These are phyloP conservation scores for Tetragonula carbonaria DNA, from an alignment of 2,888 invertebrate species.

Conservation along the genomic window DNA sequence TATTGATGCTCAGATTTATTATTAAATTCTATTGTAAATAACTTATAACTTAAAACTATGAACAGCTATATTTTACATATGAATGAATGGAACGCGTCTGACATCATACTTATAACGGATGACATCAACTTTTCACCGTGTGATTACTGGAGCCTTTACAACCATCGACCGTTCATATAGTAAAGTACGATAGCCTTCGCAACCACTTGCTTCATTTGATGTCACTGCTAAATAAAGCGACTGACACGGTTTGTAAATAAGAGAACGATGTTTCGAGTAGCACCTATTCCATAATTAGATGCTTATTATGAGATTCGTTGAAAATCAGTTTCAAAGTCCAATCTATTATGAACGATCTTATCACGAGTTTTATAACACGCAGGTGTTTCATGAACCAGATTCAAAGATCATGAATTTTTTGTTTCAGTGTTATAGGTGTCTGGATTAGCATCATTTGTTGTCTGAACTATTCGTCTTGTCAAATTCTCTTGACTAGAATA, in stretches of 20 bases:
- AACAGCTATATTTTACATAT: constrained; percentile 64
- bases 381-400: background rate
- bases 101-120: constrained; percentile 75
- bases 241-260: constrained; percentile 72
- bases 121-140: constrained; percentile 62
- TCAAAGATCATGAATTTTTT: background rate
- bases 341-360: constrained; percentile 20
- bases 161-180: constrained; percentile 42
- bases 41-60: constrained; percentile 43
- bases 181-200: constrained; percentile 69
- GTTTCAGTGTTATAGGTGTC: background rate
- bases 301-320: constrained; percentile 43
- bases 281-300: constrained; percentile 59
- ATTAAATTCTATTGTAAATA: constrained; percentile 37
- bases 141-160: constrained; percentile 21
- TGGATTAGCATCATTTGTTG: background rate
- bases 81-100: constrained; percentile 70
- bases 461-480: background rate
- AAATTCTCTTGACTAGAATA: constrained; percentile 42
- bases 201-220: constrained; percentile 76
- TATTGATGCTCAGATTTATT: constrained; percentile 1
- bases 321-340: constrained; percentile 43
- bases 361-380: constrained; percentile 2
- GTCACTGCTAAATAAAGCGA: constrained; percentile 78
- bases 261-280: constrained; percentile 39